A percentile compares a stretch with the other conserved stretches of the same genome.
phyloP scores from a whole-genome alignment of 2,888 invertebrate genomes.

The Frankliniella fusca region DNA sequence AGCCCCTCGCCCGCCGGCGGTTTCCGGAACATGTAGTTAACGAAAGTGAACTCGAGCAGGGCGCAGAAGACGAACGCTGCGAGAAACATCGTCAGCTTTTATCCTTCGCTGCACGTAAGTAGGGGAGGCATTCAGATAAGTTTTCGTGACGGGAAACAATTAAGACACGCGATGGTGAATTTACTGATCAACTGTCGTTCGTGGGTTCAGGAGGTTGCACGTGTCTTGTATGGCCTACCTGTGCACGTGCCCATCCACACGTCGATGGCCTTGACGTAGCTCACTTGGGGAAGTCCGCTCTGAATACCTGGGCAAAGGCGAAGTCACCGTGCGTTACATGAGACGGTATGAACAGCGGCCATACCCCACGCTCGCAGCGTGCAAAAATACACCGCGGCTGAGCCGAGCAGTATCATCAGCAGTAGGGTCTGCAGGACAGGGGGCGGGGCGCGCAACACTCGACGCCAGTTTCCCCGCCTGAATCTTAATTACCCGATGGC shows the following conservation, averaged over 20 bases:
- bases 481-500: background rate
- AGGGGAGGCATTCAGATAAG: background rate
- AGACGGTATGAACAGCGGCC: background rate
- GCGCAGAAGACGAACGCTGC: conserved; percentile 51
- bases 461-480: background rate
- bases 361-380: background rate
- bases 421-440: no score
- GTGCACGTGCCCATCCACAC: conserved; percentile 48
- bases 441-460: background rate
- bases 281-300: conserved; percentile 48
- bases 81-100: conserved; percentile 33
- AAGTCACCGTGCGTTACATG: background rate
- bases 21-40: conserved; percentile 50
- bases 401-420: no score
- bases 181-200: no score
- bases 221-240: conserved; percentile 42
- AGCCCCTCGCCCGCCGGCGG: conserved; percentile 37
- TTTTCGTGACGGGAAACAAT: no score
- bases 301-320: conserved; percentile 45
- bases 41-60: conserved; percentile 50
- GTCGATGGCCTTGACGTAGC: conserved; percentile 48
- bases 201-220: no score
- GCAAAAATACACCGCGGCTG: background rate
- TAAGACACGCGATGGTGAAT: no score
- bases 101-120: no score